Base-by-base conservation (phyloP, 2,797 vertebrate genomes). In the Chaetodon trifasciatus region DNA sequence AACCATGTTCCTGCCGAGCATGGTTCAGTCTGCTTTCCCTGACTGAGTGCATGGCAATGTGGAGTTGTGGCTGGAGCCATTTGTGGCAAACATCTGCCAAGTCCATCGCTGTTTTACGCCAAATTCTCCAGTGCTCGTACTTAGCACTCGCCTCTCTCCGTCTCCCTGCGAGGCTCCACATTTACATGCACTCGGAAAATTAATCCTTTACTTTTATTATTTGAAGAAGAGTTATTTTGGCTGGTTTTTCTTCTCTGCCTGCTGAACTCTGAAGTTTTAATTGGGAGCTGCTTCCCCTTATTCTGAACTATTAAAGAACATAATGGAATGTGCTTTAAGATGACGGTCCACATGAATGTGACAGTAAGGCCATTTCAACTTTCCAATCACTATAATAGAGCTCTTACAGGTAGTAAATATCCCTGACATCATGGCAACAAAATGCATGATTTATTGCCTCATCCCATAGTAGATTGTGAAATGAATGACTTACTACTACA, bases 401-500 rank as follows among this genome's bases (percentile, higher is more conserved):
- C 83, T 91, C 68, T 89, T 78, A 82, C 89, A 88, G 88, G 89
- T 85, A 67, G 81, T 89, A 90, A 88, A 86, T 69, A 80, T 71
- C 83, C 81, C 86, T 42, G 60, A 83, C 49, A 15, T 86, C 90
- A 80, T 70, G 93, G 95, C 94, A 95, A 95, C 91, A 94, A 95
- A 95, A 90, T 91, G 95, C 95, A 96, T 95, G 94, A 88, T 94
- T 95, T 94, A 90, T 96, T 94, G 95, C 93, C 92, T 90, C 87
- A 88, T 87, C 74, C 83, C 86, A 88, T 91, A 93, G 93, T 83
- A 4, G 86, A 93, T 94, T 95, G 92, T 66, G 91, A 95, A 95
- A 95, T 91, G 86, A 95, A 95, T 94, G 93, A 91, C 93, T 95
- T 95, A 94, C 95, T 95, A 94, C 93, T 94, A 92, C 94, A 96